phyloP scores from a whole-genome alignment of 2,888 invertebrate species.

The Tupiocoris notatus region DNA sequence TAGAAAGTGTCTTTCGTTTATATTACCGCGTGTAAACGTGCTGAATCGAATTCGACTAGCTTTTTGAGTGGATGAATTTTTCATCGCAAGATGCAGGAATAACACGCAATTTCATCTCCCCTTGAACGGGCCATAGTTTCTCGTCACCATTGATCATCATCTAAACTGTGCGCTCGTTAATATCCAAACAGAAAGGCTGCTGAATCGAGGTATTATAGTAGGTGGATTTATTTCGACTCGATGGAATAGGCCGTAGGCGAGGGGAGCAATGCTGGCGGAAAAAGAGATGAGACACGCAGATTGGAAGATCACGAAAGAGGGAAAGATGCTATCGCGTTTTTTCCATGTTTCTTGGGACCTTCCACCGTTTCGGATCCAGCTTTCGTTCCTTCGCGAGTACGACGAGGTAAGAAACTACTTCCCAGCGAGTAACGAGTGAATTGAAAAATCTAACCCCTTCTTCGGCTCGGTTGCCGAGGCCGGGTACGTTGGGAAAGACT shows the following conservation, averaged over 20 bases:
- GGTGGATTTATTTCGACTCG: too few species aligned
- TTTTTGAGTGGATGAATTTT: too few species aligned
- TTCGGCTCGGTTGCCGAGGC: background rate
- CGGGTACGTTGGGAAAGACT: background rate
- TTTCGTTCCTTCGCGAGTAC: too few species aligned
- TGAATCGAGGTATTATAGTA: background rate
- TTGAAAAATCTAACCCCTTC: constrained; percentile 14
- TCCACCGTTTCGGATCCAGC: too few species aligned
- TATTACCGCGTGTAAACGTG: too few species aligned
- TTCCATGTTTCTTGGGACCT: background rate
- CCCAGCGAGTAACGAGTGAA: constrained; percentile 21
- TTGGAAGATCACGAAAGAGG: background rate
- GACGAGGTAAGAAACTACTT: constrained; percentile 17
- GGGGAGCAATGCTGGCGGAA: background rate
- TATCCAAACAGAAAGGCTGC: background rate
- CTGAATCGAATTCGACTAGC: too few species aligned
- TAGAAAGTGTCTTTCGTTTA: too few species aligned
- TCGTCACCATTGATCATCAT: too few species aligned
- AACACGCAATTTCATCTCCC: too few species aligned
- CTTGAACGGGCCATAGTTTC: too few species aligned
- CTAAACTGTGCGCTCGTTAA: too few species aligned
- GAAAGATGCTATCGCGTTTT: background rate
- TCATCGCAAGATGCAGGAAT: too few species aligned
- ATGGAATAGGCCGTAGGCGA: background rate
- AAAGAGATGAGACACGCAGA: background rate